These are phyloP conservation scores for Congeria kusceri DNA, from an alignment of 2,888 invertebrate species.

Conservation along the genomic window DNA sequence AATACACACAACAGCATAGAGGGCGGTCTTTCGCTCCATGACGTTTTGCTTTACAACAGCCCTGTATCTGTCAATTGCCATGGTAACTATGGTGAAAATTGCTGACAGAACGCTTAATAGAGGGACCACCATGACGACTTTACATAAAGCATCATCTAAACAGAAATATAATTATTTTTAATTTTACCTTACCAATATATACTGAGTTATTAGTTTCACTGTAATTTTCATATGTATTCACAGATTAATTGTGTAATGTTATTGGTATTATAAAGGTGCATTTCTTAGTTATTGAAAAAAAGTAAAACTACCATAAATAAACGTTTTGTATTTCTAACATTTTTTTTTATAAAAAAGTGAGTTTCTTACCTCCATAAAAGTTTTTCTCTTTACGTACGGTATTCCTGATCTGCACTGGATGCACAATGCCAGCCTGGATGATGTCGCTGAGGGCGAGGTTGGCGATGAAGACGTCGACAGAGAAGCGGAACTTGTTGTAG, in stretches of 20 bases:
- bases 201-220: too few relatives aligned
- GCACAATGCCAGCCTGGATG: slow-evolving; percentile 47
- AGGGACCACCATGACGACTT: slow-evolving; percentile 65
- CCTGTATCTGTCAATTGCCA: slow-evolving; percentile 62
- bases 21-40: slow-evolving; percentile 19
- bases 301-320: too few relatives aligned
- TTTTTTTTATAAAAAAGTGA: not conserved
- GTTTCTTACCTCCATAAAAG: slow-evolving; percentile 52
- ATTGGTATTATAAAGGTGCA: too few relatives aligned
- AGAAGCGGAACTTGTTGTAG: slow-evolving; percentile 20
- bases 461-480: slow-evolving; percentile 53
- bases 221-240: too few relatives aligned
- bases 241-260: too few relatives aligned
- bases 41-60: slow-evolving; percentile 29
- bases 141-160: slow-evolving; percentile 62
- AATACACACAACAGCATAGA: slow-evolving; percentile 22
- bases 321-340: too few relatives aligned
- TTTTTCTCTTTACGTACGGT: slow-evolving; percentile 20
- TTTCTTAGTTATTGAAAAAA: too few relatives aligned
- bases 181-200: too few relatives aligned
- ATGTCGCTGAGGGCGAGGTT: slow-evolving; percentile 58
- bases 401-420: slow-evolving; percentile 49
- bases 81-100: slow-evolving; percentile 65
- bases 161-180: slow-evolving; percentile 5
- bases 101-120: slow-evolving; percentile 57